Evolutionary conservation across 2,888 invertebrate genomes (phyloP), one percentile per base, ranked within the genome.

Genomic region (Anoplius nigerrimus): DNA sequence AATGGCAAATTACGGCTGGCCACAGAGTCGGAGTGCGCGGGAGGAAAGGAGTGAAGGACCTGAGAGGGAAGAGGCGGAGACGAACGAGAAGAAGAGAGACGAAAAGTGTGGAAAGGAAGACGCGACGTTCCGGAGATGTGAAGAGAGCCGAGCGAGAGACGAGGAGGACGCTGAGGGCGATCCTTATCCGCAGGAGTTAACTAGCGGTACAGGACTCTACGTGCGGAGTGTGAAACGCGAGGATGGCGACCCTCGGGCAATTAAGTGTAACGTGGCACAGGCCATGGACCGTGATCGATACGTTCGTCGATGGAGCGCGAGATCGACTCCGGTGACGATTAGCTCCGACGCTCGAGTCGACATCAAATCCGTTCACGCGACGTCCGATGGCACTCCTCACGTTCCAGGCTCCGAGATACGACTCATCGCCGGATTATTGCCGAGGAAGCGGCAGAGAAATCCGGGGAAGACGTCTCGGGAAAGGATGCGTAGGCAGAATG

Each of bases 181-280:
- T 59, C 51, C 51, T 59, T 59, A 51, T 59, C 59, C 51, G 59
- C 18, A 51, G 34, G 34, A 59, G 42, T 59, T 59, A 59, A 59
- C 59, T 34, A 51, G 34, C 27, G 27, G 59, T 58, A 22, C 34
- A 24, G 46, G 27, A 54, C 45, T 58, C 48, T 59, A 24, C 42
- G 16, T 56, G 51, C 51, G 60, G 57, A 22, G 54, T 63, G 58
- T 61, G 51, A 60, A 66, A 51, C 16, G 45, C 11, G 45, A 45
- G 45, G 66, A 51, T 3, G 51, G 51, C 2, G 52, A 52, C 20
- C 21, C 21, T 52, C 22, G 52, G 52, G 52, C 5, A 48, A 20
- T 16, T 16, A 48, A 48, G 34, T 34, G 6, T 34, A 34, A 34
- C 34, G 11, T 34, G 34, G 4, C 34, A 34, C 34, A 34, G 34